Evolutionary conservation across 1,140 invertebrate species (phyloP).

Genomic region (Zaprionus inermis): DNA sequence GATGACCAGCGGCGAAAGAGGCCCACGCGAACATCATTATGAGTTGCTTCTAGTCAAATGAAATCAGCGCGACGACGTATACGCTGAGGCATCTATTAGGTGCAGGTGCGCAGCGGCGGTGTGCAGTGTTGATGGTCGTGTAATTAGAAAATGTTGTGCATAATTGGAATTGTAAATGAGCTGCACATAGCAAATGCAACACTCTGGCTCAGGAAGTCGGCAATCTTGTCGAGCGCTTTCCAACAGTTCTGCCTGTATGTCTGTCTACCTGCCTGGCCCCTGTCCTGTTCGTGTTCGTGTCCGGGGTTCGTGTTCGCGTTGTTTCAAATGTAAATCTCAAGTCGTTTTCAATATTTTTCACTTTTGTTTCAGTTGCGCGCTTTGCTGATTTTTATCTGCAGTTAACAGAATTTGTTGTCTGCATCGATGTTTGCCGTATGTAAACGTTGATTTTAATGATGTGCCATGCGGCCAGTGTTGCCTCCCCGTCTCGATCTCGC

Average conservation of each 20-base stretch:
- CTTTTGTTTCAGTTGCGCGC: constrained; percentile 73
- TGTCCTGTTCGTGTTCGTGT: background rate
- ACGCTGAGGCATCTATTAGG: constrained; percentile 46
- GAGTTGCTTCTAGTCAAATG: constrained; percentile 71
- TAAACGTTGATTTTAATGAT: constrained; percentile 83
- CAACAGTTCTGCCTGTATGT: constrained; percentile 24
- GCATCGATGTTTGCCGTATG: constrained; percentile 78
- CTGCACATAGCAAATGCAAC: constrained; percentile 48
- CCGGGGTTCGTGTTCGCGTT: constrained; percentile 67
- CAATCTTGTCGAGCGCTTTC: constrained; percentile 43
- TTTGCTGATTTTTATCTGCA: constrained; percentile 81
- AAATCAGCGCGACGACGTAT: constrained; percentile 77
- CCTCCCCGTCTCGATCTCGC: background rate
- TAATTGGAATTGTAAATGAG: constrained; percentile 84
- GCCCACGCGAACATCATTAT: constrained; percentile 51
- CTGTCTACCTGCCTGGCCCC: background rate
- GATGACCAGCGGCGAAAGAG: constrained; percentile 52
- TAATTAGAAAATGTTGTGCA: constrained; percentile 83
- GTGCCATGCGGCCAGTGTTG: constrained; percentile 60
- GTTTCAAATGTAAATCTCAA: constrained; percentile 74
- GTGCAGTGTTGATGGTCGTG: constrained; percentile 73
- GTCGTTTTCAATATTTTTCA: constrained; percentile 68
- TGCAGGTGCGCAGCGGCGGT: background rate
- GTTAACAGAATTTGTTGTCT: constrained; percentile 81
- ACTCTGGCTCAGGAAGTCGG: constrained; percentile 51